Evolutionary conservation across 2,797 vertebrate genomes (phyloP).

Genomic region (Oophaga sylvatica): DNA sequence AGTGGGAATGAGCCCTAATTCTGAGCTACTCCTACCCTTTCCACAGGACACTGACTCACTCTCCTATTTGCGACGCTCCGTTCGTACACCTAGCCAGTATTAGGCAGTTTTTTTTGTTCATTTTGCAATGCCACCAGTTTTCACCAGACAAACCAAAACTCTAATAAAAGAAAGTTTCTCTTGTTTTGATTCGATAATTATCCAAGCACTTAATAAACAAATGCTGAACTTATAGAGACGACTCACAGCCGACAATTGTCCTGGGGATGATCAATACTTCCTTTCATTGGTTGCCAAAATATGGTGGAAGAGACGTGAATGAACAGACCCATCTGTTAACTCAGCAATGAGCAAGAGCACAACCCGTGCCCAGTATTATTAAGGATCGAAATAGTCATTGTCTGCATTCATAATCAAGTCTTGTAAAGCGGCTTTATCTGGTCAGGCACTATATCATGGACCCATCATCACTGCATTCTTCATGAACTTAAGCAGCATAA

Average conservation of each 20-base stretch:
- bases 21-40: no score
- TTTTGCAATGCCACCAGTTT: constrained; percentile 2
- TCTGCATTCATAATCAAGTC: not conserved
- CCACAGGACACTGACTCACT: not conserved
- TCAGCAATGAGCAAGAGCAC: not conserved
- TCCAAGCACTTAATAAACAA: constrained; percentile 1
- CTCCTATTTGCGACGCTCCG: not conserved
- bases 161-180: not conserved
- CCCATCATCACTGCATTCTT: not conserved
- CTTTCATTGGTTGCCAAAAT: constrained; percentile 39
- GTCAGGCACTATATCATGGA: not conserved
- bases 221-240: not conserved
- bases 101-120: not conserved
- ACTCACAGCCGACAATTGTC: constrained; percentile 2
- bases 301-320: not conserved
- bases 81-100: not conserved
- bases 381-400: not conserved
- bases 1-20: no score
- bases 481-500: not conserved
- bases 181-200: not conserved
- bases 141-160: not conserved
- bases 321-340: not conserved
- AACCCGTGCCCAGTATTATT: not conserved
- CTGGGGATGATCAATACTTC: constrained; percentile 14
- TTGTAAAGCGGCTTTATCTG: not conserved